These are phyloP conservation scores for Escarpia spicata DNA, from an alignment of 2,888 invertebrate species.

Conservation along the genomic window DNA sequence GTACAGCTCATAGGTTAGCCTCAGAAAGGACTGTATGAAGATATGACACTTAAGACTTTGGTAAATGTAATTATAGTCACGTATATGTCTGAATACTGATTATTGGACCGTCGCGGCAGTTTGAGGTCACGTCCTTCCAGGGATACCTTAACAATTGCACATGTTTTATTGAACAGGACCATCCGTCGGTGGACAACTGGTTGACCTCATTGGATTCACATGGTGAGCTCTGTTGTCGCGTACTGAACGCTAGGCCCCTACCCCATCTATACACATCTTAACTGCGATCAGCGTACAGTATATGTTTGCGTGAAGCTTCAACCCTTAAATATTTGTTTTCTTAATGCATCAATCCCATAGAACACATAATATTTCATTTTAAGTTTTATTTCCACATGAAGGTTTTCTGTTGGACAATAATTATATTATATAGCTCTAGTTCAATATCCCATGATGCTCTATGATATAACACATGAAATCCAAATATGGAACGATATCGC, in stretches of 20 bases:
- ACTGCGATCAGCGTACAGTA: no score
- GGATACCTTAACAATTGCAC: not conserved
- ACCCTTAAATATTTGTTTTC: not conserved
- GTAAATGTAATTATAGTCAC: no score
- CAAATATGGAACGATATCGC: not conserved
- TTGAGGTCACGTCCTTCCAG: no score
- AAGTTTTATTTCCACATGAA: not conserved
- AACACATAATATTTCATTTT: not conserved
- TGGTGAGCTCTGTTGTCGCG: conserved; percentile 46
- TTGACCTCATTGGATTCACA: conserved; percentile 72
- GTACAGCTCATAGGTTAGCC: no score
- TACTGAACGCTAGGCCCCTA: not conserved
- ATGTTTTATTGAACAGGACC: conserved; percentile 71
- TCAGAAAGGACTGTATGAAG: no score
- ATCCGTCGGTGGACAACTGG: conserved; percentile 78
- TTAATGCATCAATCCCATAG: not conserved
- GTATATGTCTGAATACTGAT: no score
- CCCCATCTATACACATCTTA: no score
- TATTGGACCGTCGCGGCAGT: no score
- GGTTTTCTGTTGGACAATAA: not conserved
- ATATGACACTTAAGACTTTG: no score
- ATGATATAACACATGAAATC: not conserved
- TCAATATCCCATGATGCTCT: not conserved
- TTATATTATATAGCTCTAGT: not conserved
- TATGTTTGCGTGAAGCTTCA: no score